Percentiles rank a stretch among this genome's conserved stretches.
phyloP scores from a whole-genome alignment of 2,797 vertebrate genomes.

The Spizella passerina region DNA sequence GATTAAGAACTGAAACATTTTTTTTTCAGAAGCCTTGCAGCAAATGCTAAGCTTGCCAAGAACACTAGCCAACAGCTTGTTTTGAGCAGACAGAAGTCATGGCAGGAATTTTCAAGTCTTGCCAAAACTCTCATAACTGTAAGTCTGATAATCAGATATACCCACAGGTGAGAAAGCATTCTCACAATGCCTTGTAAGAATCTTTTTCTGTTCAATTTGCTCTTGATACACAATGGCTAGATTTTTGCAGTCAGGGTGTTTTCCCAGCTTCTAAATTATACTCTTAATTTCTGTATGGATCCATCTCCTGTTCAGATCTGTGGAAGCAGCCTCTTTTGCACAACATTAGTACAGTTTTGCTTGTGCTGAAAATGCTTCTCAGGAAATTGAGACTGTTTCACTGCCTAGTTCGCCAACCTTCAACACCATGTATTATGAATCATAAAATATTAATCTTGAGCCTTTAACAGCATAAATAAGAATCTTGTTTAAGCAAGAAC shows the following conservation, averaged over 20 bases:
- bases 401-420: constrained; percentile 3
- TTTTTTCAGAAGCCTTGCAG: constrained; percentile 37
- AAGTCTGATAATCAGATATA: constrained; percentile 46
- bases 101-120: constrained; percentile 49
- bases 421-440: constrained; percentile 28
- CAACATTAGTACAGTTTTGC: neutral
- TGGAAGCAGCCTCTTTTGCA: neutral
- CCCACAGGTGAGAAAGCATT: constrained; percentile 43
- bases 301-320: neutral
- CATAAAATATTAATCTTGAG: constrained; percentile 64
- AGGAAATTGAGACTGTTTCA: neutral
- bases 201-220: neutral
- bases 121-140: constrained; percentile 25
- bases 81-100: constrained; percentile 50
- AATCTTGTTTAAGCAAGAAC: constrained; percentile 62
- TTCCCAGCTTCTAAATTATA: neutral
- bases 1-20: neutral
- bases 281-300: neutral
- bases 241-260: neutral
- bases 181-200: neutral
- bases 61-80: constrained; percentile 42
- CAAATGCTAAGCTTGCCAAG: constrained; percentile 26
- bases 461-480: constrained; percentile 62
- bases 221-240: neutral
- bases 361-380: neutral